Percentiles rank a stretch among this genome's conserved stretches.
These are phyloP conservation scores for Gonocerus acuteangulatus DNA, from an alignment of 2,888 invertebrate genomes.

Conservation along the genomic window DNA sequence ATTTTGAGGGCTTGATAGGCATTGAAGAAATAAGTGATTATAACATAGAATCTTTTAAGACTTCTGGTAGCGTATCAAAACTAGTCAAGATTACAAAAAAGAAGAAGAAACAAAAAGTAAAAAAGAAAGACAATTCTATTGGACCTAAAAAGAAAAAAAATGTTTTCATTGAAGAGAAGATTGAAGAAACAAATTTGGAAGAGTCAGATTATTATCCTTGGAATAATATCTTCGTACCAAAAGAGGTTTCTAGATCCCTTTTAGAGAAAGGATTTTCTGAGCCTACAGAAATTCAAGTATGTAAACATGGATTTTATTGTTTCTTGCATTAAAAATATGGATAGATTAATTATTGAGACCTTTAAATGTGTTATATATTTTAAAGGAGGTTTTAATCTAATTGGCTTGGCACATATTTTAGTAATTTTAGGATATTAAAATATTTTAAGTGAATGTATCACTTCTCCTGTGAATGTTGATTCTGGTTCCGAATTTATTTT, in stretches of 20 bases:
- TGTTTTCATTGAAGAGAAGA: constrained; percentile 38
- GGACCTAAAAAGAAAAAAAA: constrained; percentile 29
- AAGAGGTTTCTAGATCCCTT: constrained; percentile 62
- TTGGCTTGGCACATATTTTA: background rate
- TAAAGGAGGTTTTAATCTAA: too few species aligned
- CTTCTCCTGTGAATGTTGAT: too few species aligned
- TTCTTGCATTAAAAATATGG: too few species aligned
- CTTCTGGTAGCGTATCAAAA: constrained; percentile 43
- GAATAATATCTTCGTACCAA: constrained; percentile 49
- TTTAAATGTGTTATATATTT: too few species aligned
- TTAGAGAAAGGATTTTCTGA: constrained; percentile 64
- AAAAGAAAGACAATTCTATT: constrained; percentile 16
- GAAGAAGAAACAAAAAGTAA: constrained; percentile 22
- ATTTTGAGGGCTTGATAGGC: constrained; percentile 63
- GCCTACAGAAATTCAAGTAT: constrained; percentile 82
- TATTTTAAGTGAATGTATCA: too few species aligned
- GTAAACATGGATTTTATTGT: background rate
- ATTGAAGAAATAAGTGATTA: constrained; percentile 71
- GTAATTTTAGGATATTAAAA: too few species aligned
- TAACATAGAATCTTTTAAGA: constrained; percentile 41
- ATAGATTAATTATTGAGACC: too few species aligned
- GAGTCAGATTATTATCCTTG: constrained; percentile 31
- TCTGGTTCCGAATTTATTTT: too few species aligned
- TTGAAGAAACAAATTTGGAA: constrained; percentile 17
- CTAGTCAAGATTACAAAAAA: constrained; percentile 35